Conservation (phyloP, 2,797 vertebrate species). For the Anolis apletophallus region DNA sequence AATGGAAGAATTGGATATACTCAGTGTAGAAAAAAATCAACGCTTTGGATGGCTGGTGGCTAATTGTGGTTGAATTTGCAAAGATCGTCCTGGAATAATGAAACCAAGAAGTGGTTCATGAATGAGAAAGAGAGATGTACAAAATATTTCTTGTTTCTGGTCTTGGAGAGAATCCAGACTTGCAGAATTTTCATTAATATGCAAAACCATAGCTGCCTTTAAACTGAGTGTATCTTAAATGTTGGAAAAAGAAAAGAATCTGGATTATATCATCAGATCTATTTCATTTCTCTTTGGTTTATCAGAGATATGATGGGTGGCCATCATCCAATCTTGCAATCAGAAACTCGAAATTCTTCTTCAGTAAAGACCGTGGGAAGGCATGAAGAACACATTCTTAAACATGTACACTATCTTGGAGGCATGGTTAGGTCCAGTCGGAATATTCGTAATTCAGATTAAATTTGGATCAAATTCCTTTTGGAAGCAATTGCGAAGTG, state of each 20-base stretch:
- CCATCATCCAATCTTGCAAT: background rate
- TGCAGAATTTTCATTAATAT: background rate
- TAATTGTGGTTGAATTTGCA: slow-evolving; percentile 24
- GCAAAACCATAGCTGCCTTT: background rate
- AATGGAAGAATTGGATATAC: slow-evolving; percentile 36
- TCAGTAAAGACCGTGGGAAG: background rate
- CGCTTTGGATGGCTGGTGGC: slow-evolving; percentile 32
- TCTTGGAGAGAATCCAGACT: background rate
- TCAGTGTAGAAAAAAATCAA: background rate
- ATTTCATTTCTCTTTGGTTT: background rate
- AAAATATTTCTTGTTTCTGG: slow-evolving; percentile 8
- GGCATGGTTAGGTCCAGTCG: too few species aligned
- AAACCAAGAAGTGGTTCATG: slow-evolving; percentile 22
- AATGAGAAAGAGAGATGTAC: background rate
- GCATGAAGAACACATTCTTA: too few species aligned
- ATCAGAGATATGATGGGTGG: background rate
- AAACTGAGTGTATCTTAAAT: background rate
- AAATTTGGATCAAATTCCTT: too few species aligned
- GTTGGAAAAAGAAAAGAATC: background rate
- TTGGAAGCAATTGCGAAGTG: too few species aligned
- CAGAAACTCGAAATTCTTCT: background rate
- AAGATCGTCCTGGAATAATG: slow-evolving; percentile 30
- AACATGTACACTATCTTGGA: background rate
- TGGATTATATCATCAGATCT: background rate
- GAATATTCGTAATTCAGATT: too few species aligned